Evolutionary conservation across 92 coral and sea anemone species (phyloP).

Genomic region (Zoanthus gigantus): DNA sequence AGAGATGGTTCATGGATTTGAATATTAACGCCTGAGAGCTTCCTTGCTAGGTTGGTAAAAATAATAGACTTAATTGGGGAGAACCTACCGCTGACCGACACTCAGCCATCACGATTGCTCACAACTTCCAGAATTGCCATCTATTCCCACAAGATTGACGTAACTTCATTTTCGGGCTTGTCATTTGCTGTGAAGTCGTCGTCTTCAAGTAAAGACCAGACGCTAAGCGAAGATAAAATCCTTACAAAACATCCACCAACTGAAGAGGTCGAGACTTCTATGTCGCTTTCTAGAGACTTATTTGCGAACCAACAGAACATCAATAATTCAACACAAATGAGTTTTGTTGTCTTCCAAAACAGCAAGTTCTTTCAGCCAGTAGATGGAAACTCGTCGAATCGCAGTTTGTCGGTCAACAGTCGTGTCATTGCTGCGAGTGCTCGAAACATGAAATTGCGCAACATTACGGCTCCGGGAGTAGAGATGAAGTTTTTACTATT

Average conservation of each 20-base stretch:
- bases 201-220: slow-evolving; percentile 40
- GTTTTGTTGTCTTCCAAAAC: slow-evolving; percentile 77
- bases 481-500: slow-evolving; percentile 61
- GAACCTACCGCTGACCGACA: slow-evolving; percentile 68
- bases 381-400: slow-evolving; percentile 47
- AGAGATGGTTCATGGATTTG: too few species aligned
- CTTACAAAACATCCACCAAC: slow-evolving; percentile 36
- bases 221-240: slow-evolving; percentile 41
- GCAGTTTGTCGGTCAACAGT: slow-evolving; percentile 46
- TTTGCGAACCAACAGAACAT: slow-evolving; percentile 51
- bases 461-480: slow-evolving; percentile 59
- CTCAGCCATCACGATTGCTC: slow-evolving; percentile 60
- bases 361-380: slow-evolving; percentile 79
- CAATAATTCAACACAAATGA: slow-evolving; percentile 55
- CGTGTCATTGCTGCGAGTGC: slow-evolving; percentile 69
- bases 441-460: slow-evolving; percentile 51
- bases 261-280: slow-evolving; percentile 68
- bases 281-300: slow-evolving; percentile 61
- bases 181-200: slow-evolving; percentile 63
- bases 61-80: slow-evolving; percentile 73
- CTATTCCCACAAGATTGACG: slow-evolving; percentile 66
- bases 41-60: slow-evolving; percentile 63
- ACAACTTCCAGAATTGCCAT: slow-evolving; percentile 68
- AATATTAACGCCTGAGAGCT: too few species aligned
- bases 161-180: slow-evolving; percentile 66